Evolutionary conservation across 1,140 invertebrate genomes (phyloP), one percentile per base, ranked within the genome.

Genomic region (Lordiphosa collinella): DNA sequence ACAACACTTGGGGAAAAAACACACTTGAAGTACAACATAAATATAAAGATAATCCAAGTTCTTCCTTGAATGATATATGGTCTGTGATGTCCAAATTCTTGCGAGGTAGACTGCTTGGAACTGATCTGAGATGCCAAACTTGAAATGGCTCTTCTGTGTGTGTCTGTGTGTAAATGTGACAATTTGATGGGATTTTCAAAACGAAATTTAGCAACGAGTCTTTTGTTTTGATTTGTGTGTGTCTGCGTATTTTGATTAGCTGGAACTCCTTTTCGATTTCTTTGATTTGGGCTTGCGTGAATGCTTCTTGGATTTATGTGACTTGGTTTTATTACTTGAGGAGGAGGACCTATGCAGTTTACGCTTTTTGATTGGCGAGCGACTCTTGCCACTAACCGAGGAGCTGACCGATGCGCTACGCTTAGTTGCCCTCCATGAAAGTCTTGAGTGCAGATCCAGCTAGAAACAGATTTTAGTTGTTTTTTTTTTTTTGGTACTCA

Each of bases 381-480:
- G 67, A 72, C 36, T 53, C 8, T 44, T 22, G 59, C 61, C 78
- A 60, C 68, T 76, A 40, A 36, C 47, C 58, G 29, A 16, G 13
- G 78, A 76, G 51, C 58, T 60, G 57, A 34, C n/a, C 56, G 71
- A 67, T 36, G 62, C 35, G 59, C 78, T 84, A 76, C 78, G 78
- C 72, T 82, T 82, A 82, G 56, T 84, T 76, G 43, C 72, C 68
- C 57, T 84, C 78, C 79, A 78, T 84, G 41, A 25, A 84, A 22
- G 71, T 58, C 58, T 84, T 84, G 72, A 72, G 53, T 59, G 68
- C 60, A 53, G 67, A 44, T 84, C 78, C 78, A 84, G 78, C 78
- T 84, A 84, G 78, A 84, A 84, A 84, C 67, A 82, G 71, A 80
- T 80, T 84, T 76, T 12, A 13, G 8, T 41, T 12, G 22, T 16